phyloP scores from a whole-genome alignment of 1,140 invertebrate genomes.

The Drosophila pseudoobscura region DNA sequence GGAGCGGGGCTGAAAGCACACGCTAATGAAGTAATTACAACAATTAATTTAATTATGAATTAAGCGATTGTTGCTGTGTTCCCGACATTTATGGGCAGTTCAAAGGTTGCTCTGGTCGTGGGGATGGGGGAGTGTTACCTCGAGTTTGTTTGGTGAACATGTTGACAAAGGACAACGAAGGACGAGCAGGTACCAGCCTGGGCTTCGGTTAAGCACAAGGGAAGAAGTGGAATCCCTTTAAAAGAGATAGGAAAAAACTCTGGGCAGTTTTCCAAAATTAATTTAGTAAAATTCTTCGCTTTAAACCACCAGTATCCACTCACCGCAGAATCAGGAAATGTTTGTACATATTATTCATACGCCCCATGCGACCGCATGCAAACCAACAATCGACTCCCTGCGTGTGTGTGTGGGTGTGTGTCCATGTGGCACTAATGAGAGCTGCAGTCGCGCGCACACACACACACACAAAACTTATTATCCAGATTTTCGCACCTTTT shows the following conservation, averaged over 20 bases:
- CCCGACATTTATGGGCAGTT: conserved; percentile 57
- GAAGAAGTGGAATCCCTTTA: not conserved
- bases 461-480: conserved; percentile 19
- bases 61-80: conserved; percentile 69
- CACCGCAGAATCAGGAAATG: conserved; percentile 2
- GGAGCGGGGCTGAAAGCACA: conserved; percentile 11
- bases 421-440: conserved; percentile 42
- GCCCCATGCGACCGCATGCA: conserved; percentile 38
- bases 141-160: conserved; percentile 59
- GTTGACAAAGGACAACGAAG: conserved; percentile 73
- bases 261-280: not conserved
- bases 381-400: conserved; percentile 7
- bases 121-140: conserved; percentile 1
- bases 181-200: conserved; percentile 10
- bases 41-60: conserved; percentile 83
- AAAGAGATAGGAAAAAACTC: not conserved
- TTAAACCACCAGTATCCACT: not conserved
- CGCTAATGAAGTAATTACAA: conserved; percentile 81
- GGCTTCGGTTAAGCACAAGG: not conserved
- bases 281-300: not conserved
- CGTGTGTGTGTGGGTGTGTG: conserved; percentile 10
- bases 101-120: not conserved
- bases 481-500: conserved; percentile 55
- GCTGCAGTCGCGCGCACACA: conserved; percentile 19
- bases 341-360: conserved; percentile 41